Evolutionary conservation across 1,140 invertebrate species (phyloP).

Genomic region (Oedothorax gibbosus): DNA sequence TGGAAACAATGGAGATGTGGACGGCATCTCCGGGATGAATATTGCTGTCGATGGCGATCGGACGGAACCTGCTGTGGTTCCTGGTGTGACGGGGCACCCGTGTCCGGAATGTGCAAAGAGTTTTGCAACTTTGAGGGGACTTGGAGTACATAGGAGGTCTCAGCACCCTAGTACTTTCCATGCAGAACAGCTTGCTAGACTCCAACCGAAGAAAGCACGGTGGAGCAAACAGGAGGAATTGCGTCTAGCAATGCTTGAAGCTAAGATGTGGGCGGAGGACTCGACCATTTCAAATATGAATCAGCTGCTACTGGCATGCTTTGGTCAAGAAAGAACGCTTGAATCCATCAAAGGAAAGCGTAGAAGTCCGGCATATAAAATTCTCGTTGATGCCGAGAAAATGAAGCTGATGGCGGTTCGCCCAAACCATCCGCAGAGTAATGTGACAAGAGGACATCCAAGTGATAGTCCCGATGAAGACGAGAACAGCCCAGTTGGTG

Average conservation of each 20-base stretch:
- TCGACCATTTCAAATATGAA: not conserved
- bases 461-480: not conserved
- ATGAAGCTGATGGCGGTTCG: not conserved
- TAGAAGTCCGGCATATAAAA: not conserved
- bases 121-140: not conserved
- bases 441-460: not conserved
- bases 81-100: not conserved
- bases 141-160: not conserved
- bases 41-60: not conserved
- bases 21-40: not conserved
- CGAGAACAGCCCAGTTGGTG: not conserved
- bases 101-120: not conserved
- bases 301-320: not conserved
- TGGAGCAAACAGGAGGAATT: not conserved
- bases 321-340: not conserved
- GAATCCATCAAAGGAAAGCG: not conserved
- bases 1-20: not conserved
- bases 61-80: not conserved
- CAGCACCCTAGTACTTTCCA: not conserved
- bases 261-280: not conserved
- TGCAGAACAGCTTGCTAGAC: not conserved
- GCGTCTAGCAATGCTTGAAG: not conserved
- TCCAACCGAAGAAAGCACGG: not conserved
- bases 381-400: not conserved
- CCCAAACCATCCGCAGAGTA: not conserved